Percentiles rank a stretch among this genome's conserved stretches.
Evolutionary conservation across 2,888 invertebrate species (phyloP).

Genomic region (Hoplodrina blanda): DNA sequence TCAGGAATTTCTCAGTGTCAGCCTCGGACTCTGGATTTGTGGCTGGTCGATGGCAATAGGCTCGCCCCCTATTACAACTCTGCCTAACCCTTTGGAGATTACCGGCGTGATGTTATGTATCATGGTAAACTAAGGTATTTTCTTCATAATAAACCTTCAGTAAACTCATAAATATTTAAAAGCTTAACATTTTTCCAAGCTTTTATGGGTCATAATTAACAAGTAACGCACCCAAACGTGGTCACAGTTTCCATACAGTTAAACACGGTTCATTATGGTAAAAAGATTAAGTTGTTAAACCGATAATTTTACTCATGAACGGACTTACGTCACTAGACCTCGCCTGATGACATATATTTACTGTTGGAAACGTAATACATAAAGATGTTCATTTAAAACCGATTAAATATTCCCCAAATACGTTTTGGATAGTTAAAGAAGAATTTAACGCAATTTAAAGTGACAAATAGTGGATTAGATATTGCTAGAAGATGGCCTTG

Average conservation of each 20-base stretch:
- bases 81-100: no score
- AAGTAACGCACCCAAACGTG: slow-evolving; percentile 32
- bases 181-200: slow-evolving; percentile 23
- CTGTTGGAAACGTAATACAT: slow-evolving; percentile 16
- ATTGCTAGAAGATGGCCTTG: background rate
- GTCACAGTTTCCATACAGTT: slow-evolving; percentile 51
- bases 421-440: slow-evolving; percentile 1
- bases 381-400: slow-evolving; percentile 39
- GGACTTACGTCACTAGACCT: slow-evolving; percentile 36
- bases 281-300: slow-evolving; percentile 52
- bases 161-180: slow-evolving; percentile 30
- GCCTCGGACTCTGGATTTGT: no score
- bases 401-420: slow-evolving; percentile 41
- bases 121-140: background rate
- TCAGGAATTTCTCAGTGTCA: no score
- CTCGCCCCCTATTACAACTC: no score
- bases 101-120: no score
- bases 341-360: slow-evolving; percentile 14
- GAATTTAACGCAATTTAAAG: background rate
- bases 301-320: slow-evolving; percentile 47
- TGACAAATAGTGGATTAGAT: slow-evolving; percentile 8
- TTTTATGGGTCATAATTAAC: slow-evolving; percentile 47
- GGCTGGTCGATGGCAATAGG: no score
- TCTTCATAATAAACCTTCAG: background rate
- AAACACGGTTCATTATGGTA: slow-evolving; percentile 54